These are phyloP conservation scores for Linnaemya tessellans DNA, from an alignment of 2,888 invertebrate genomes.

Conservation along the genomic window DNA sequence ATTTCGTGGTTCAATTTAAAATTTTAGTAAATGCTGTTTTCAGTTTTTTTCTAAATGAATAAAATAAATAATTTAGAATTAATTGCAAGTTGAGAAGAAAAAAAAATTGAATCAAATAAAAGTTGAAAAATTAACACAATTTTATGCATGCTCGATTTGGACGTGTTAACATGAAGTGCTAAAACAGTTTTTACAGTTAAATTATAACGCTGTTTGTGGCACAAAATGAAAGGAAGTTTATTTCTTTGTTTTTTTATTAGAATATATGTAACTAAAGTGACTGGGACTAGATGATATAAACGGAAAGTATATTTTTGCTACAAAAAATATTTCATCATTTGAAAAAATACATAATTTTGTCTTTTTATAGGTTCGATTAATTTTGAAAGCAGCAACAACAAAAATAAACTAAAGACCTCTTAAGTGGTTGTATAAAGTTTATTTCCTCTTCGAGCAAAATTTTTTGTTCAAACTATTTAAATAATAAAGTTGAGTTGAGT, in stretches of 20 bases:
- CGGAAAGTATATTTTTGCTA: not conserved
- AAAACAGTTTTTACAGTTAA: slow-evolving; percentile 29
- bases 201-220: not conserved
- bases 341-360: not conserved
- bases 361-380: not conserved
- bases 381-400: not conserved
- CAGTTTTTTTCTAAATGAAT: slow-evolving; percentile 14
- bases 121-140: not conserved
- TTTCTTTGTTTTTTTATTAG: not conserved
- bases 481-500: too few species aligned
- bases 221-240: slow-evolving; percentile 66
- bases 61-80: slow-evolving; percentile 30
- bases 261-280: slow-evolving; percentile 36
- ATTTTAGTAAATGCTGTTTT: slow-evolving; percentile 47
- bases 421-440: not conserved
- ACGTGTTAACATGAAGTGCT: slow-evolving; percentile 64
- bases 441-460: slow-evolving; percentile 17
- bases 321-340: slow-evolving; percentile 15
- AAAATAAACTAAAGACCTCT: not conserved
- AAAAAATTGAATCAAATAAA: not conserved
- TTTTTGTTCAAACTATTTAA: not conserved
- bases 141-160: slow-evolving; percentile 26
- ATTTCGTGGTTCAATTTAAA: slow-evolving; percentile 29
- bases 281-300: slow-evolving; percentile 24
- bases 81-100: slow-evolving; percentile 33